These are phyloP conservation scores for Aptenodytes patagonicus DNA, from an alignment of 2,113 vertebrate genomes.

Conservation along the genomic window DNA sequence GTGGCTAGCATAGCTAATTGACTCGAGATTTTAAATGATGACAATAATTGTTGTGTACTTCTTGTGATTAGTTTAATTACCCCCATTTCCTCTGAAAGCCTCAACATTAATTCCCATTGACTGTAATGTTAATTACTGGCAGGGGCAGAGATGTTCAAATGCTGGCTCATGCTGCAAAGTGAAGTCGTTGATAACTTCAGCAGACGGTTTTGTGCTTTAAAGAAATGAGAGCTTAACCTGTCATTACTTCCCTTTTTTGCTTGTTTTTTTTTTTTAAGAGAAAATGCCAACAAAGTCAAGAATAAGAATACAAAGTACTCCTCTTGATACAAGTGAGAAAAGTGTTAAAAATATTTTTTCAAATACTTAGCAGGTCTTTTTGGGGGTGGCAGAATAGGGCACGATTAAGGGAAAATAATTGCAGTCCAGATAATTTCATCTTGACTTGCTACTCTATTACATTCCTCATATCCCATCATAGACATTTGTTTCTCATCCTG, in stretches of 20 bases:
- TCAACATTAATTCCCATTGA: conserved; percentile 32
- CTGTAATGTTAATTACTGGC: not conserved
- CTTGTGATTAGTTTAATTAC: conserved; percentile 58
- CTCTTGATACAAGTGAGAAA: not conserved
- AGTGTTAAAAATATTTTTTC: not conserved
- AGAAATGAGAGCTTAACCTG: not conserved
- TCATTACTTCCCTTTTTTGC: not conserved
- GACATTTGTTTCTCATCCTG: conserved; percentile 49
- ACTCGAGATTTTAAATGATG: conserved; percentile 20
- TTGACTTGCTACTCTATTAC: not conserved
- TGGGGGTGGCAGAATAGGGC: not conserved
- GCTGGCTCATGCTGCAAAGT: not conserved
- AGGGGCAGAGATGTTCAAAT: not conserved
- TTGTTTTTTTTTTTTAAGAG: not conserved
- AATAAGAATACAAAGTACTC: not conserved
- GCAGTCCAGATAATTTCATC: not conserved
- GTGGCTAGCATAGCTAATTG: conserved; percentile 34
- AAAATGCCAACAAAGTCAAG: not conserved
- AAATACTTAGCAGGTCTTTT: not conserved
- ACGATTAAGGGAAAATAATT: not conserved
- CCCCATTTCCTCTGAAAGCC: conserved; percentile 40
- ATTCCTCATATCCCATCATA: not conserved
- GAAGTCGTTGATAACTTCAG: not conserved
- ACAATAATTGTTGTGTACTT: conserved; percentile 38
- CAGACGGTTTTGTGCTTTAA: not conserved